Base-by-base conservation (phyloP, 2,888 invertebrate species). In the Crepidodera aurea region DNA sequence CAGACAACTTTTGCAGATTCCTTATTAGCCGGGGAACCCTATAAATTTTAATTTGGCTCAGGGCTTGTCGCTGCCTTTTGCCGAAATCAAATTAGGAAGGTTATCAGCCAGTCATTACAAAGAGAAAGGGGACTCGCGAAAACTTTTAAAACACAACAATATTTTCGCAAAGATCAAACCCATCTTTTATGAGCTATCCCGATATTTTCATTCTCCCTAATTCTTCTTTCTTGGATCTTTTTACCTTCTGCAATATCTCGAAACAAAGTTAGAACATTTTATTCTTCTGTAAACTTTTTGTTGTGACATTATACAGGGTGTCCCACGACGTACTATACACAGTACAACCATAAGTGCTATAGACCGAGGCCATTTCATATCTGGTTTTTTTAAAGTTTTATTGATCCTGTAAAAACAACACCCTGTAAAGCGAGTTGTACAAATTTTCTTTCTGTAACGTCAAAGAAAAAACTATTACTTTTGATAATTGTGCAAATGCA, bases 31-130 rank as follows among this genome's bases (percentile, higher is more conserved):
- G 62, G 64, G n/a, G 67, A 55, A 66, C 65, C 60, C 62, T 59
- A 71, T 73, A 72, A 73, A 72, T 73, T 70, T 68, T 70, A 64
- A 73, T 73, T 69, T 71, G 60, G 63, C 58, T 66, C 62, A 64
- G 67, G 62, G 68, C 63, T 65, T 69, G 67, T 70, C 69, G 55
- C 19, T 18, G 48, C 18, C 57, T 48, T 56, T 57, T 27, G 37
- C 57, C 48, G 16, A 50, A 57, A 57, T 57, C 57, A 57, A 57
- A 57, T 57, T 57, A 57, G 57, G 57, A 39, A 50, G 39, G 57
- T 57, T 57, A 57, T 57, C 57, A 57, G 48, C 57, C 50, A 48
- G 57, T 57, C 57, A 57, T 57, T 57, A 39, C 12, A 57, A 42
- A 34, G 25, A 57, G 37, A 48, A 42, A 16, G 48, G 27, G 19